These are phyloP conservation scores for Papilio polyxenes DNA, from an alignment of 1,140 invertebrate species.

Conservation along the genomic window DNA sequence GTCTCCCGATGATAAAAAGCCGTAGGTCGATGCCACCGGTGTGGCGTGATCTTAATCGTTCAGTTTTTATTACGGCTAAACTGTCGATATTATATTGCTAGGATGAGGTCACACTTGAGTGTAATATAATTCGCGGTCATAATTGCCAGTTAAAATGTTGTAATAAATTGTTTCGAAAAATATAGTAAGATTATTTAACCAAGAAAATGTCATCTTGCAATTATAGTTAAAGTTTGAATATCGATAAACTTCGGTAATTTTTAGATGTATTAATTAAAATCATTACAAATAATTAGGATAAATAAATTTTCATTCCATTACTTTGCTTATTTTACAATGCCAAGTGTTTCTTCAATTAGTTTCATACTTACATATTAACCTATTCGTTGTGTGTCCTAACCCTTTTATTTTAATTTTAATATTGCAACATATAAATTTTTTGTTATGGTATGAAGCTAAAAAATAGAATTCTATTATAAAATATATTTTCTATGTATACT, in stretches of 20 bases:
- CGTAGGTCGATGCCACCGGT: conserved; percentile 34
- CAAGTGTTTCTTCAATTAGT: background rate
- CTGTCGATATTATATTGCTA: conserved; percentile 29
- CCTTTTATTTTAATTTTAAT: background rate
- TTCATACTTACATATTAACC: background rate
- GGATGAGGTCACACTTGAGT: conserved; percentile 19
- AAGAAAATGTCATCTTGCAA: background rate
- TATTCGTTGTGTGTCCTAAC: background rate
- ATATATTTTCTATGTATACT: background rate
- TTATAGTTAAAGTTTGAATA: background rate
- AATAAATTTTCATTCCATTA: no score
- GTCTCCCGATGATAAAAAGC: conserved; percentile 27
- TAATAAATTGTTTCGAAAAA: background rate
- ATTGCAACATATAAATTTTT: background rate
- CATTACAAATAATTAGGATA: no score
- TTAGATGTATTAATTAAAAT: no score
- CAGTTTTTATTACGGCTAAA: conserved; percentile 30
- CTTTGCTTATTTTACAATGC: no score
- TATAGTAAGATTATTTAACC: background rate
- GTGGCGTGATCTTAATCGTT: conserved; percentile 37
- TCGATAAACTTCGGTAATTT: no score
- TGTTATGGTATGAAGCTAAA: background rate
- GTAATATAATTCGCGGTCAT: conserved; percentile 13
- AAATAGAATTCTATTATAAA: background rate
- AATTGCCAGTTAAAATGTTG: background rate